Conservation (phyloP, 2,888 invertebrate genomes). For the Poecilobothrus nobilitatus region DNA sequence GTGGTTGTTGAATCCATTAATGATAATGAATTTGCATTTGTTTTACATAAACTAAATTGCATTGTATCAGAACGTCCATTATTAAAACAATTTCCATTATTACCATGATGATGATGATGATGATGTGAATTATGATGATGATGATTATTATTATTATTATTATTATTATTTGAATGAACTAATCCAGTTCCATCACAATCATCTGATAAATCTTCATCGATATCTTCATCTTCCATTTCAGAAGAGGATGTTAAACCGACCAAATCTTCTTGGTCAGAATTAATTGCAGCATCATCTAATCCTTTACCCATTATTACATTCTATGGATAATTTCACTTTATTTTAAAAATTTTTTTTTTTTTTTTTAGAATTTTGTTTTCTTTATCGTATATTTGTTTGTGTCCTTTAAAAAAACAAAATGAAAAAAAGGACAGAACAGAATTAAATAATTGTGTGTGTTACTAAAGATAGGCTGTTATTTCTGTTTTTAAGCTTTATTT, state of each 20-base stretch:
- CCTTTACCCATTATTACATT: conserved; percentile 12
- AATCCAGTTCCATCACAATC: background rate
- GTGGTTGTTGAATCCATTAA: background rate
- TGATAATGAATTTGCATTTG: conserved; percentile 11
- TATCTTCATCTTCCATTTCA: conserved; percentile 11
- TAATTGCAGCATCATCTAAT: conserved; percentile 2
- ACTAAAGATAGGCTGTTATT: too few relatives aligned
- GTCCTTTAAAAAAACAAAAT: background rate
- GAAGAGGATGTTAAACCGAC: conserved; percentile 10
- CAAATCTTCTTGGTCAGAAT: conserved; percentile 12
- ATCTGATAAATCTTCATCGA: conserved; percentile 10
- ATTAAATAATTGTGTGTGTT: too few relatives aligned
- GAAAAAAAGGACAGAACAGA: too few relatives aligned
- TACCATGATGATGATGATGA: background rate
- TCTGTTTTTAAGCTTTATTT: too few relatives aligned
- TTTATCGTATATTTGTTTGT: background rate
- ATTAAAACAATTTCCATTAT: background rate
- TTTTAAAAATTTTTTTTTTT: background rate
- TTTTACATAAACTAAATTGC: conserved; percentile 12
- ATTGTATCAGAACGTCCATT: background rate
- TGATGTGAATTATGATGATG: background rate
- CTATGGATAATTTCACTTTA: background rate
- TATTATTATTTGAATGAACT: background rate
- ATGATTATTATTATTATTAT: background rate
- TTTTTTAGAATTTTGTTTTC: background rate